Conservation (phyloP, 2,113 vertebrate species). For the Sciurus niger region DNA sequence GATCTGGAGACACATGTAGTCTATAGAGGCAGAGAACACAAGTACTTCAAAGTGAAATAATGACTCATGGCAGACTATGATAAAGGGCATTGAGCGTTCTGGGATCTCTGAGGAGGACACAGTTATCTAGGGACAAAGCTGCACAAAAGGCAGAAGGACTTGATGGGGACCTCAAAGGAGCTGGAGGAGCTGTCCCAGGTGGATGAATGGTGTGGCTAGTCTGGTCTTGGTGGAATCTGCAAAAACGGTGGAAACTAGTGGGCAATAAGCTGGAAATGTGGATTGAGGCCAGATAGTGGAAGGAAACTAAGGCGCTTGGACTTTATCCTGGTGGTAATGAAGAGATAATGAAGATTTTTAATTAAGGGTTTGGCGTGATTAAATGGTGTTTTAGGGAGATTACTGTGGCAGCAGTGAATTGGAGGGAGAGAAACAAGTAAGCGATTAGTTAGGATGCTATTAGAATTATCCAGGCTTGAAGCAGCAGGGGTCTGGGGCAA, state of each 20-base stretch:
- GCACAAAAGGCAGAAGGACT: background rate
- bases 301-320: conserved; percentile 80
- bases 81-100: background rate
- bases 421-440: conserved; percentile 71
- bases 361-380: conserved; percentile 84
- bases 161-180: background rate
- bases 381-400: conserved; percentile 84
- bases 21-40: background rate
- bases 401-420: conserved; percentile 80
- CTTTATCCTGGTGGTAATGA: conserved; percentile 85
- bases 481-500: conserved; percentile 50
- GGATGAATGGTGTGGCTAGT: background rate
- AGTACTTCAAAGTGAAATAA: background rate
- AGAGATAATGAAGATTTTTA: conserved; percentile 86
- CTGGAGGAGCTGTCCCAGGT: background rate
- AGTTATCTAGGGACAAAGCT: background rate
- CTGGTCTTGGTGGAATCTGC: background rate
- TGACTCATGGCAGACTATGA: background rate
- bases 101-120: background rate
- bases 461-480: conserved; percentile 76
- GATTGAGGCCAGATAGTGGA: conserved; percentile 73
- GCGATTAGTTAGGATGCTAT: conserved; percentile 78
- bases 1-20: background rate
- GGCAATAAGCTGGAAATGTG: conserved; percentile 68
- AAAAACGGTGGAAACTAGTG: background rate